A percentile compares a stretch with the other conserved stretches of the same genome.
phyloP scores from a whole-genome alignment of 2,797 vertebrate species.

The Lagorchestes hirsutus region DNA sequence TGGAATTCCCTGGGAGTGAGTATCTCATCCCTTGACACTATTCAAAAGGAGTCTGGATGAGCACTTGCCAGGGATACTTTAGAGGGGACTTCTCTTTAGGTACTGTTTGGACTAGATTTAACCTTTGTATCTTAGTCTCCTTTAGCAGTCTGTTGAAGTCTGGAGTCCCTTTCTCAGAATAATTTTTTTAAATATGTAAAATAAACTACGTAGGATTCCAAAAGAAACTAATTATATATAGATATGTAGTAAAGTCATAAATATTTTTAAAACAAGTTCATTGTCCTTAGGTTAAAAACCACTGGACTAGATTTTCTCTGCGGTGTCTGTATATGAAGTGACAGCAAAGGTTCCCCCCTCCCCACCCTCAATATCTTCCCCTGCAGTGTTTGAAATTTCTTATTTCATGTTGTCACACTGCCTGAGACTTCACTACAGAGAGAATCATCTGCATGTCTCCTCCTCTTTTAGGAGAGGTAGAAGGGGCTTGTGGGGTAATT shows the following conservation, averaged over 20 bases:
- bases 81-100: neutral
- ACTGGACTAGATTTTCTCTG: neutral
- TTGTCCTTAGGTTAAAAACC: neutral
- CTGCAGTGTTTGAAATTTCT: neutral
- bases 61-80: neutral
- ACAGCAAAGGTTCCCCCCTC: neutral
- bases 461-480: neutral
- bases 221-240: neutral
- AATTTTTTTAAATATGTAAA: neutral
- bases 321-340: neutral
- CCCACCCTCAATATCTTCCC: neutral
- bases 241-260: neutral
- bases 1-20: neutral
- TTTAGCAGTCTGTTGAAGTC: neutral
- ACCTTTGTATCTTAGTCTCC: neutral
- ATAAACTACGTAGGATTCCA: neutral
- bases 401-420: neutral
- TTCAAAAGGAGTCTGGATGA: neutral
- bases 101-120: neutral
- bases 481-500: neutral
- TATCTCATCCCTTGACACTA: neutral
- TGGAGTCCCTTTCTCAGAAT: neutral
- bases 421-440: neutral
- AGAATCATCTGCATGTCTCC: neutral
- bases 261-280: neutral